phyloP scores from a whole-genome alignment of 2,113 vertebrate species.

The Morone saxatilis region DNA sequence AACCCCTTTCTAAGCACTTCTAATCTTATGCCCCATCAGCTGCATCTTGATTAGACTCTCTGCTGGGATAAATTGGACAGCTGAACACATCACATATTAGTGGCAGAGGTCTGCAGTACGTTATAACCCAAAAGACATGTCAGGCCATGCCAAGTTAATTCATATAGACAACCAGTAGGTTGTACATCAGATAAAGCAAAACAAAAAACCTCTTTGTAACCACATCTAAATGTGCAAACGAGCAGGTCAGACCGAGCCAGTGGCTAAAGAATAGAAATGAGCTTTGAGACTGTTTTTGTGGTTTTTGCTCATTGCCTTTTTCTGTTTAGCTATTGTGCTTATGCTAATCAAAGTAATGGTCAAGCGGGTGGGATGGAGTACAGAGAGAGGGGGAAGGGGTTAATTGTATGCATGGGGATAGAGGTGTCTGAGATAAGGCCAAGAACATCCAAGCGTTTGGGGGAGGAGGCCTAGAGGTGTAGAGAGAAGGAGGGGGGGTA shows the following conservation, averaged over 20 bases:
- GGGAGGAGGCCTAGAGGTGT: conserved; percentile 44
- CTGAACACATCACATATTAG: conserved; percentile 2
- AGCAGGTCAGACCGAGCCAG: conserved; percentile 11
- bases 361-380: conserved; percentile 23
- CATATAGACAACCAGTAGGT: background rate
- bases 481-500: background rate
- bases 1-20: conserved; percentile 1
- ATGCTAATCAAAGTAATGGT: conserved; percentile 72
- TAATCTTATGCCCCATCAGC: conserved; percentile 24
- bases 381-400: conserved; percentile 35
- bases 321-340: conserved; percentile 69
- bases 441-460: conserved; percentile 55
- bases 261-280: conserved; percentile 35
- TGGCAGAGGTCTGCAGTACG: background rate
- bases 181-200: background rate
- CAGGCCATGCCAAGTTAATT: background rate
- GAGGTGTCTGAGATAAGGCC: conserved; percentile 78
- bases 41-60: conserved; percentile 1
- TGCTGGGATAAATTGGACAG: conserved; percentile 2
- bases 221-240: background rate
- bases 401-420: conserved; percentile 77
- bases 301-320: conserved; percentile 39
- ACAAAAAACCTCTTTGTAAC: background rate
- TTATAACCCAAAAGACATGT: background rate
- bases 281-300: conserved; percentile 31